Conservation (phyloP, 2,888 invertebrate species). For the Trisateles emortualis region DNA sequence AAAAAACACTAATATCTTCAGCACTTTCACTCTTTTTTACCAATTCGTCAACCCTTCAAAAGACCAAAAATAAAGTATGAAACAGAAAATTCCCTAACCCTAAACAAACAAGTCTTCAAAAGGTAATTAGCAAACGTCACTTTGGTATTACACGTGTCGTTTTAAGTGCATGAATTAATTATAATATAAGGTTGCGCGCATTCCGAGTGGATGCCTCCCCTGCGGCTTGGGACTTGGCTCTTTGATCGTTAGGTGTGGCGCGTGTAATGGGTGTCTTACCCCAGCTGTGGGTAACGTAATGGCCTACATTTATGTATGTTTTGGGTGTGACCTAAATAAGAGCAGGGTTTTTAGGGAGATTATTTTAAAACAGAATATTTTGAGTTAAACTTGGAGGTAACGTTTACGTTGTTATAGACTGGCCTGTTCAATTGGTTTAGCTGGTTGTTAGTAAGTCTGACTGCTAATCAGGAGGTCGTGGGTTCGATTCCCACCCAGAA, state of each 20-base stretch:
- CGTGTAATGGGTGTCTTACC: constrained; percentile 19
- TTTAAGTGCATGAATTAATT: constrained; percentile 41
- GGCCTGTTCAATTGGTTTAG: no score
- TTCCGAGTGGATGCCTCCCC: constrained; percentile 42
- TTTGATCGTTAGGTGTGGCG: constrained; percentile 42
- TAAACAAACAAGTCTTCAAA: no score
- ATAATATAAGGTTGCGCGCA: constrained; percentile 38
- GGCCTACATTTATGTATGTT: constrained; percentile 17
- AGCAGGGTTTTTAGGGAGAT: constrained; percentile 3
- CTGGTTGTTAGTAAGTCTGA: no score
- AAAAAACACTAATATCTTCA: no score
- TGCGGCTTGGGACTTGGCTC: constrained; percentile 26
- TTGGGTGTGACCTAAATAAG: constrained; percentile 7
- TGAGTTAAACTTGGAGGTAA: background rate
- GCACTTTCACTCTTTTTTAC: no score
- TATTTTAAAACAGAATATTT: background rate
- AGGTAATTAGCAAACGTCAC: constrained; percentile 13
- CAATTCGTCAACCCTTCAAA: no score
- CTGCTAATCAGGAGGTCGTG: no score
- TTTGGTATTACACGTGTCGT: constrained; percentile 8
- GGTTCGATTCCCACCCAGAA: no score
- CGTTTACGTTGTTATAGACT: no score
- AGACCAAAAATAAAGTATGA: no score
- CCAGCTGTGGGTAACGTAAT: constrained; percentile 13
- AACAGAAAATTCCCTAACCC: background rate